Base-by-base conservation (phyloP, 2,113 vertebrate genomes). In the Heterochromis multidens region DNA sequence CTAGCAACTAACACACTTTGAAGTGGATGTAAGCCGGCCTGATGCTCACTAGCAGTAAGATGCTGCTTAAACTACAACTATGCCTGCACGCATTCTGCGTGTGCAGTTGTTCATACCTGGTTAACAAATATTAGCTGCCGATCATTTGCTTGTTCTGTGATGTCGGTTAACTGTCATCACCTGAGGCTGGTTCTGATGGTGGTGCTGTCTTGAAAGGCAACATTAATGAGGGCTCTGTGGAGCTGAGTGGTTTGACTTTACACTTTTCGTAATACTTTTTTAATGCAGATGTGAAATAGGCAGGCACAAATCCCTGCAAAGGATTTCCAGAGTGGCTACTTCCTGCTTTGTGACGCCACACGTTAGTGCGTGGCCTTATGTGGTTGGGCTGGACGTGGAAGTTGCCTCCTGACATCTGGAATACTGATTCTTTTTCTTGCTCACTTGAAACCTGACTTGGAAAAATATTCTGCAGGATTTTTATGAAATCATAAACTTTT, bases 311-410 rank as follows among this genome's bases (percentile, higher is more conserved):
- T 80, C 19, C 37, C 59, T 87, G 88, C 87, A 86, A 21, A 63
- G 31, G 74, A 65, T 85, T 84, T 52, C 67, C 76, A 81, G 12
- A 25, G 40, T 46, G 40, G 27, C 33, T 40, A 81, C 91, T 94
- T 95, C 94, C 93, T 94, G 88, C 61, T 95, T 92, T 63, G 72
- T 88, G 83, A 86, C 85, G 90, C 83, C 82, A 91, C 89, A 80
- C 83, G 46, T 19, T 37, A 81, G 57, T 92, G 92, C 95, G 94
- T 95, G 95, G 92, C 94, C 89, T 93, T 91, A 79, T 91, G 90
- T 93, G 92, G 94, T 94, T 94, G 93, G 93, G 33, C 78, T 93
- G 82, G 72, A 82, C 63, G 17, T 87, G 35, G 37, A 72, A 40
- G 83, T 82, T 81, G 2, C 49, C 59, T 83, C 25, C 31, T n/a